Evolutionary conservation across 2,888 invertebrate species (phyloP).

Genomic region (Drosophila barbarae): DNA sequence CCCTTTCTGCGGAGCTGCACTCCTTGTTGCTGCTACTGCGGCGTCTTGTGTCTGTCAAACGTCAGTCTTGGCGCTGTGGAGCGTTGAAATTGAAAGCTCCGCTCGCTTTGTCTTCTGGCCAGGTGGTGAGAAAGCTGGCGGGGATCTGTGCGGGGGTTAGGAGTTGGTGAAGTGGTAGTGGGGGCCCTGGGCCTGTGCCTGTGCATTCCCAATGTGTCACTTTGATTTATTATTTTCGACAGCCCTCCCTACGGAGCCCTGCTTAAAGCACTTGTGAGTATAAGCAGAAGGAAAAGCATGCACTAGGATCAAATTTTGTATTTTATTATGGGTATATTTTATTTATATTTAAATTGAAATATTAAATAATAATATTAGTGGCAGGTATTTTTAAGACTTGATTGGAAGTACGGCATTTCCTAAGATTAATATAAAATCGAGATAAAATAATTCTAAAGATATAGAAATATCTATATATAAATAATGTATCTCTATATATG

Average conservation of each 20-base stretch:
- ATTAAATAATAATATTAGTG: too few relatives aligned
- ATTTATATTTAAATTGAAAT: too few relatives aligned
- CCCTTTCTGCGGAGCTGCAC: constrained; percentile 23
- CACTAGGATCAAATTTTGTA: not conserved
- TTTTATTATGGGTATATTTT: too few relatives aligned
- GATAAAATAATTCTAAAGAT: too few relatives aligned
- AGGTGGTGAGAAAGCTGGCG: constrained; percentile 28
- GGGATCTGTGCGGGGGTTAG: not conserved
- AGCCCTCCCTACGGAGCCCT: constrained; percentile 35
- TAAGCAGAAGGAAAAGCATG: constrained; percentile 7
- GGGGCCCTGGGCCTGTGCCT: not conserved
- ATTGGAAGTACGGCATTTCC: too few relatives aligned
- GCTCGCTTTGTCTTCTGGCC: constrained; percentile 38
- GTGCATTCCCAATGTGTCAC: constrained; percentile 47
- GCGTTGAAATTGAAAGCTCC: constrained; percentile 60
- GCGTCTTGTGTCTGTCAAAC: constrained; percentile 46
- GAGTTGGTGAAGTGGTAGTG: not conserved
- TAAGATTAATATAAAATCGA: not conserved
- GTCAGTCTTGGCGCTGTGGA: constrained; percentile 49
- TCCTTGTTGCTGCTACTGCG: constrained; percentile 16
- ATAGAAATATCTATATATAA: too few relatives aligned
- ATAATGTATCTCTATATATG: not conserved
- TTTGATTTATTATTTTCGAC: constrained; percentile 68
- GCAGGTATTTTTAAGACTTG: not conserved
- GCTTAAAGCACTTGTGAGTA: constrained; percentile 20